Evolutionary conservation across 2,797 vertebrate species (phyloP).

Genomic region (Betta splendens): DNA sequence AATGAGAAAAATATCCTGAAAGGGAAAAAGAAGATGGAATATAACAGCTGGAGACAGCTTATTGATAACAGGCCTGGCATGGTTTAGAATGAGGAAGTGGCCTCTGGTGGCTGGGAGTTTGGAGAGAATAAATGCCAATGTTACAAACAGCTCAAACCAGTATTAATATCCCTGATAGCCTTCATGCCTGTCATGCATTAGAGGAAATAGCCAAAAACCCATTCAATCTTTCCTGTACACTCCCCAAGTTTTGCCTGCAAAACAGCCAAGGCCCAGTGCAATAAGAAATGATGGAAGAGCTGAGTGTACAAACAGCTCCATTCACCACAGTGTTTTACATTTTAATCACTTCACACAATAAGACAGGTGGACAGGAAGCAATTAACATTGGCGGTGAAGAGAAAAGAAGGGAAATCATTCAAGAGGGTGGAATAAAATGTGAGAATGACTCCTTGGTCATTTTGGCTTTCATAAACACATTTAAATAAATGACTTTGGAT

Average conservation of each 20-base stretch:
- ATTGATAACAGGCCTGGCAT: conserved; percentile 52
- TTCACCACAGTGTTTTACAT: conserved; percentile 71
- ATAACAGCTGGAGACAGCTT: conserved; percentile 36
- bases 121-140: conserved; percentile 79
- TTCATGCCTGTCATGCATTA: conserved; percentile 74
- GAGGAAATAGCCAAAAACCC: conserved; percentile 72
- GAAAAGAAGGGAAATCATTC: conserved; percentile 12
- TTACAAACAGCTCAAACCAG: conserved; percentile 74
- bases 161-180: conserved; percentile 79
- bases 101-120: conserved; percentile 64
- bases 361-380: conserved; percentile 64
- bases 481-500: conserved; percentile 10
- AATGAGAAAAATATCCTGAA: conserved; percentile 6
- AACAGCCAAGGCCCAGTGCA: conserved; percentile 66
- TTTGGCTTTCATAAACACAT: conserved; percentile 33
- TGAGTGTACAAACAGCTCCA: conserved; percentile 37
- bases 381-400: conserved; percentile 57
- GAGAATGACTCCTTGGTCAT: conserved; percentile 8
- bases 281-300: conserved; percentile 76
- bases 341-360: conserved; percentile 81
- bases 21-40: conserved; percentile 20
- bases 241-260: conserved; percentile 64
- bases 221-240: conserved; percentile 69
- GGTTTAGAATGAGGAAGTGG: conserved; percentile 62
- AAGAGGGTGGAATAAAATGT: conserved; percentile 10